phyloP scores from a whole-genome alignment of 2,797 vertebrate genomes.

The Acanthis flammea region DNA sequence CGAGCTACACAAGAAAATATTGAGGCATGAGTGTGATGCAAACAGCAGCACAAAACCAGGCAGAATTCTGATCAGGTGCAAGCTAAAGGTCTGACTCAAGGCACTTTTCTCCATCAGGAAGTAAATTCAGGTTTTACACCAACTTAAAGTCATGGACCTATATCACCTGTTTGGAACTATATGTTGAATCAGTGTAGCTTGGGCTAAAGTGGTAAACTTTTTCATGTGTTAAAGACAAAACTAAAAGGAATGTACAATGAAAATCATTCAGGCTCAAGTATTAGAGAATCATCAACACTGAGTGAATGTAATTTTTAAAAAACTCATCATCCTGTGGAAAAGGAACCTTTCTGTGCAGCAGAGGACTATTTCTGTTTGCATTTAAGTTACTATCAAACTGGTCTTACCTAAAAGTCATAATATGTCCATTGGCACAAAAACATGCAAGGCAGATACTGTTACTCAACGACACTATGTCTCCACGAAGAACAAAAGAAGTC shows the following conservation, averaged over 20 bases:
- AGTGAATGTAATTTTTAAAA: background rate
- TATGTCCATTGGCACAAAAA: constrained; percentile 98
- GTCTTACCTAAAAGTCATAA: constrained; percentile 97
- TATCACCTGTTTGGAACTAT: background rate
- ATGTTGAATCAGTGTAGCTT: background rate
- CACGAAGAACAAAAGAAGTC: constrained; percentile 94
- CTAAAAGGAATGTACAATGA: background rate
- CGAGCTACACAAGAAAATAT: background rate
- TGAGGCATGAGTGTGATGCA: background rate
- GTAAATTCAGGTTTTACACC: background rate
- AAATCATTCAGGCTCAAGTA: background rate
- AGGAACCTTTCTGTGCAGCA: background rate
- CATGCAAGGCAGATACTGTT: constrained; percentile 91
- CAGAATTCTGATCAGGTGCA: background rate
- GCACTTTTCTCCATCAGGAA: background rate
- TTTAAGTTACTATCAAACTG: background rate
- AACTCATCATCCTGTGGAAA: background rate
- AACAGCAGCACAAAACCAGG: background rate
- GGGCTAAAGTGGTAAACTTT: background rate
- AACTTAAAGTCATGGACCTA: background rate
- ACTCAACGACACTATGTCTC: constrained; percentile 91
- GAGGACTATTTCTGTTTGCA: background rate
- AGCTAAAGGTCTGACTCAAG: background rate
- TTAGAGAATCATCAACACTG: background rate
- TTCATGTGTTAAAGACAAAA: background rate